Percentiles rank a stretch among this genome's conserved stretches.
Conservation (phyloP, 2,888 invertebrate genomes). For the Anodontia alba region DNA sequence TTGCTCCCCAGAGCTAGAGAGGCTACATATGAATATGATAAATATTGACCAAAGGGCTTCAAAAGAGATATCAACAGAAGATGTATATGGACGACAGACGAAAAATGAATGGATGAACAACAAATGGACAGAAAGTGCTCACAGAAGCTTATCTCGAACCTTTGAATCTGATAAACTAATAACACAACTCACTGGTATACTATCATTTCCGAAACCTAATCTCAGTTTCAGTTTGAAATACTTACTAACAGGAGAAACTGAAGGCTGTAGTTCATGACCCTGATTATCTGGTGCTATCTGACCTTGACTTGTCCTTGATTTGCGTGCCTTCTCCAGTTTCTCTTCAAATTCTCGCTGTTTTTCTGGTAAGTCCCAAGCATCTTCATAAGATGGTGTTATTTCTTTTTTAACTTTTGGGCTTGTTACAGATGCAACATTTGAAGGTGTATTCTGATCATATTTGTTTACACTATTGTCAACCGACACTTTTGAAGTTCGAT, state of each 20-base stretch:
- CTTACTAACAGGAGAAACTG: slow-evolving; percentile 4
- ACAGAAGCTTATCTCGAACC: no score
- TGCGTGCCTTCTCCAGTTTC: slow-evolving; percentile 67
- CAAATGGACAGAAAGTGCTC: no score
- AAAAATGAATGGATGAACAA: no score
- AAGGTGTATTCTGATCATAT: background rate
- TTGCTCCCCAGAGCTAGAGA: no score
- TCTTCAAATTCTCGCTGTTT: slow-evolving; percentile 79
- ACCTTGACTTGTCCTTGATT: slow-evolving; percentile 42
- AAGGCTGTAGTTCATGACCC: background rate
- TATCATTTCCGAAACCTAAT: no score
- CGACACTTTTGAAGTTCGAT: background rate
- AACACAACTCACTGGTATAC: no score
- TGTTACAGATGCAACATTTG: background rate
- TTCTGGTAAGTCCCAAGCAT: slow-evolving; percentile 78
- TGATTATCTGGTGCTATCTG: slow-evolving; percentile 12
- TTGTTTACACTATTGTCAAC: background rate
- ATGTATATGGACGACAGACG: no score
- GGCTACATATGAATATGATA: no score
- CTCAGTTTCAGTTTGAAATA: background rate
- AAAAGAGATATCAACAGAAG: no score
- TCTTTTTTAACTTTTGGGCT: background rate
- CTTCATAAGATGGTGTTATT: slow-evolving; percentile 69
- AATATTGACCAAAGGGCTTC: no score
- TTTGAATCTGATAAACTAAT: no score